These are phyloP conservation scores for Prionailurus viverrinus DNA, from an alignment of 2,113 vertebrate species.

Conservation along the genomic window DNA sequence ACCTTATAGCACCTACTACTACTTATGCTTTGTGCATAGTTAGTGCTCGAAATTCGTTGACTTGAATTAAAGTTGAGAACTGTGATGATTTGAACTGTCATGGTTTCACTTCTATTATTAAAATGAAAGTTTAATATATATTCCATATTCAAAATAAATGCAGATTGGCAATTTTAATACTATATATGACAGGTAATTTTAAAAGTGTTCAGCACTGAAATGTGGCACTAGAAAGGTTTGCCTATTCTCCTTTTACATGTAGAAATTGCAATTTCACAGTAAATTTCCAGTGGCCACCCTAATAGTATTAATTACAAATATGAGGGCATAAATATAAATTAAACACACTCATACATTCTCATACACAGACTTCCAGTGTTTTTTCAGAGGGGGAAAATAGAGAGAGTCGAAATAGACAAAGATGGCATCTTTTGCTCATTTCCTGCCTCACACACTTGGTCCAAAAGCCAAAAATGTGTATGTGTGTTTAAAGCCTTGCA, in stretches of 20 bases:
- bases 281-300: background rate
- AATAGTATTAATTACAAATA: constrained; percentile 13
- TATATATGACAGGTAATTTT: constrained; percentile 59
- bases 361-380: background rate
- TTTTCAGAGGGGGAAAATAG: background rate
- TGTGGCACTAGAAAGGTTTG: background rate
- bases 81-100: background rate
- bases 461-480: background rate
- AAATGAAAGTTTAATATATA: constrained; percentile 60
- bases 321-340: background rate
- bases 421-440: background rate
- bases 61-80: background rate
- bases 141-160: constrained; percentile 63
- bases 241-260: background rate
- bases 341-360: background rate
- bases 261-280: constrained; percentile 15
- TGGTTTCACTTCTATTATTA: constrained; percentile 54
- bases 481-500: background rate
- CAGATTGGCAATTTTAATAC: constrained; percentile 49
- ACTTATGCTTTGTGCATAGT: background rate
- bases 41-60: background rate
- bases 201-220: constrained; percentile 31
- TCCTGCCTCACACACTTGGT: background rate
- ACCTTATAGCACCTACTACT: background rate
- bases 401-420: constrained; percentile 9